These are phyloP conservation scores for Luehdorfia chinensis DNA, from an alignment of 1,140 invertebrate species.

Conservation along the genomic window DNA sequence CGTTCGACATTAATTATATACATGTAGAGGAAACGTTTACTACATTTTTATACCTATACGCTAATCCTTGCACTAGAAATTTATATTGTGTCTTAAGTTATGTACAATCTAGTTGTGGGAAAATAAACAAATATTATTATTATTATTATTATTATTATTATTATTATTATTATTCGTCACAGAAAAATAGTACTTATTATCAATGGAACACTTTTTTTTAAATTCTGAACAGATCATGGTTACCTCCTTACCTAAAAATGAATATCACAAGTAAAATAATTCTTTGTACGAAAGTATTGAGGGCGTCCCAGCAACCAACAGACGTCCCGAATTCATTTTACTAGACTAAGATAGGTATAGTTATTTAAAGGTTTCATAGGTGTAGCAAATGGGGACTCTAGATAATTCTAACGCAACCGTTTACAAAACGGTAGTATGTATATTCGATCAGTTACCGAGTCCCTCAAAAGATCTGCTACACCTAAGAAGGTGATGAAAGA, in stretches of 20 bases:
- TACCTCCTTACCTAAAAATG: slow-evolving; percentile 11
- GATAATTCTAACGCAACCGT: too few species aligned
- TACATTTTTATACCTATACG: slow-evolving; percentile 30
- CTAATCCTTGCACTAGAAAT: slow-evolving; percentile 25
- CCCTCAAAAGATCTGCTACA: slow-evolving; percentile 1
- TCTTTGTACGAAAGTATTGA: slow-evolving; percentile 5
- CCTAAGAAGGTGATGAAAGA: not conserved
- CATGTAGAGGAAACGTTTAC: not conserved
- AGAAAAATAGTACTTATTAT: slow-evolving; percentile 31
- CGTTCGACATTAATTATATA: too few species aligned
- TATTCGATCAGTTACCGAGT: too few species aligned
- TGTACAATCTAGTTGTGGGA: too few species aligned
- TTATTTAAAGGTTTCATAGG: slow-evolving; percentile 45
- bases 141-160: too few species aligned
- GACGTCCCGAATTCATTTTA: slow-evolving; percentile 46
- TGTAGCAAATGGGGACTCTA: not conserved
- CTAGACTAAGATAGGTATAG: slow-evolving; percentile 61
- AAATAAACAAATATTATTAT: too few species aligned
- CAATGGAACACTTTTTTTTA: not conserved
- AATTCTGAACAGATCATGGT: not conserved
- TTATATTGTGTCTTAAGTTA: too few species aligned
- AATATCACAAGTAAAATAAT: slow-evolving; percentile 12
- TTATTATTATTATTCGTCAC: too few species aligned
- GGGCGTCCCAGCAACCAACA: slow-evolving; percentile 1
- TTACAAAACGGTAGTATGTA: too few species aligned